Conservation (phyloP, 2,113 vertebrate species). For the Progne subis region DNA sequence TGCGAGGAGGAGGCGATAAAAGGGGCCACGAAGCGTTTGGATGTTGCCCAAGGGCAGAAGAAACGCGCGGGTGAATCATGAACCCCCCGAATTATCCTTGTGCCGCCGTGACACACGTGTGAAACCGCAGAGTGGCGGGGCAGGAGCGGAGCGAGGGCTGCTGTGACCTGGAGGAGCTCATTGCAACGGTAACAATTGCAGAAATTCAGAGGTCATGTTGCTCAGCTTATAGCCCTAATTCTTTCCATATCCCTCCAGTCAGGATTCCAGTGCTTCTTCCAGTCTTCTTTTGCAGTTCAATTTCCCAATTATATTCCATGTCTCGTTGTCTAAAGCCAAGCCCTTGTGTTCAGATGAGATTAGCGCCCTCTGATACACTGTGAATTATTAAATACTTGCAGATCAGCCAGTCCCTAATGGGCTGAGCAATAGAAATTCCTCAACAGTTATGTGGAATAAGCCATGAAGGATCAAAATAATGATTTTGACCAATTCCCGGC, state of each 20-base stretch:
- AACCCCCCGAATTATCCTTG: not conserved
- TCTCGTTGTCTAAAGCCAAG: not conserved
- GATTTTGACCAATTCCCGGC: not conserved
- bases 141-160: not conserved
- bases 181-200: not conserved
- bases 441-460: not conserved
- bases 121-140: not conserved
- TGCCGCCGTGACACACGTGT: not conserved
- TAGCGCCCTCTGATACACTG: not conserved
- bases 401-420: not conserved
- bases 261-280: not conserved
- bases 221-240: slow-evolving; percentile 24
- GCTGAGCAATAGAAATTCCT: not conserved
- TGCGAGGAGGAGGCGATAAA: not conserved
- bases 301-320: not conserved
- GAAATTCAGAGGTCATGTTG: not conserved
- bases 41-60: not conserved
- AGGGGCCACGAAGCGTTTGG: not conserved
- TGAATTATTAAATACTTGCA: not conserved
- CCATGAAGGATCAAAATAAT: not conserved
- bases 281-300: slow-evolving; percentile 10
- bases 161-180: not conserved
- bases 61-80: not conserved
- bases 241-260: not conserved
- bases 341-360: not conserved